phyloP scores from a whole-genome alignment of 2,113 vertebrate species.

The Dasypus novemcinctus region DNA sequence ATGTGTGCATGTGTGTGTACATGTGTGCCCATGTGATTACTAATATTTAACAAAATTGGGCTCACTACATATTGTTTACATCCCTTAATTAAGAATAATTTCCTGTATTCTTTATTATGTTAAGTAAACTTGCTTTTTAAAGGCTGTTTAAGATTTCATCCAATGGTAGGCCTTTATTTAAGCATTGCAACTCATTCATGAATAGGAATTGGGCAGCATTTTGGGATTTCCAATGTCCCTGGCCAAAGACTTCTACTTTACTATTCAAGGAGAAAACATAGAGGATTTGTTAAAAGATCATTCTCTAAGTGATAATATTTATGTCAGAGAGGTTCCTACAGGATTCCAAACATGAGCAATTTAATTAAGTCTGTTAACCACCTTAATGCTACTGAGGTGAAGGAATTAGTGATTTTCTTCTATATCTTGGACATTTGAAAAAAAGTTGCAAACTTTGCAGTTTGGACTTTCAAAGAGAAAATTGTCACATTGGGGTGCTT shows the following conservation, averaged over 20 bases:
- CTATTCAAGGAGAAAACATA: background rate
- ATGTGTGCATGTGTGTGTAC: background rate
- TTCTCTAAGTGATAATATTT: background rate
- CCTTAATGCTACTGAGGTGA: background rate
- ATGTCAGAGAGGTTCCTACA: background rate
- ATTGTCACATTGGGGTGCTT: background rate
- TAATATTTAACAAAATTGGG: background rate
- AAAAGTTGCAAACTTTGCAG: background rate
- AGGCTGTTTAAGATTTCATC: background rate
- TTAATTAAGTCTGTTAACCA: background rate
- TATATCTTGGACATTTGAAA: background rate
- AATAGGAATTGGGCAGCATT: background rate
- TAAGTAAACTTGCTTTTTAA: background rate
- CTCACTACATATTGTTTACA: background rate
- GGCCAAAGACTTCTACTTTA: background rate
- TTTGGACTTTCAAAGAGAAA: slow-evolving; percentile 6
- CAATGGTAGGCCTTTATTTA: background rate
- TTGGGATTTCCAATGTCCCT: background rate
- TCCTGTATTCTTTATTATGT: background rate
- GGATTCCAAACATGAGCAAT: background rate
- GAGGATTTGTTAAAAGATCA: background rate
- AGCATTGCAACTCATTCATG: background rate
- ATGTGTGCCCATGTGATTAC: background rate
- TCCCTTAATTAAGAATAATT: background rate
- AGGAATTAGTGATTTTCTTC: background rate